Evolutionary conservation across 35 echinoderm and acorn worm genomes (phyloP).

Genomic region (Acanthaster planci): DNA sequence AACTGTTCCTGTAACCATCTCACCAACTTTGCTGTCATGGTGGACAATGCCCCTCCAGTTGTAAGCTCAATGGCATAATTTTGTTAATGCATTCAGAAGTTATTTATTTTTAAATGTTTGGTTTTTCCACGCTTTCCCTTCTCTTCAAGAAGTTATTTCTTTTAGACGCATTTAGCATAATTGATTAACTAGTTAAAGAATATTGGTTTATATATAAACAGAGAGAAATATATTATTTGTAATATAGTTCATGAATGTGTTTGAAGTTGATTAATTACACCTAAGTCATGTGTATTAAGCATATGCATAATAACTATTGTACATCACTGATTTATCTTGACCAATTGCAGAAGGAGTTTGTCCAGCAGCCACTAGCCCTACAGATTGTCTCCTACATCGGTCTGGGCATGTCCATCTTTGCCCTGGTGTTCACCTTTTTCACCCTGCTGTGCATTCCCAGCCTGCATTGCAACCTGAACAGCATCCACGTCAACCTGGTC

Average conservation of each 20-base stretch:
- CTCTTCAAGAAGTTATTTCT: no score
- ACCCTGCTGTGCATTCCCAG: slow-evolving; percentile 75
- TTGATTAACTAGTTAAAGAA: no score
- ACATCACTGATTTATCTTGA: background rate
- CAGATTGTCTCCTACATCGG: slow-evolving; percentile 70
- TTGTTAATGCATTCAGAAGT: no score
- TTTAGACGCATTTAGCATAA: no score
- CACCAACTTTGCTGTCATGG: slow-evolving; percentile 93
- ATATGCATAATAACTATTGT: no score
- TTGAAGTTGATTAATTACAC: no score
- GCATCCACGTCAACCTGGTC: slow-evolving; percentile 92
- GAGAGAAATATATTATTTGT: no score
- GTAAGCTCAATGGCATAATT: slow-evolving; percentile 10
- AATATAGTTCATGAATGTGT: no score
- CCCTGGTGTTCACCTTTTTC: slow-evolving; percentile 81
- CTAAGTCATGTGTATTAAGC: no score
- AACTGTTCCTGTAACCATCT: slow-evolving; percentile 93
- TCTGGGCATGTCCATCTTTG: slow-evolving; percentile 55
- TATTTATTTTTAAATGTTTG: no score
- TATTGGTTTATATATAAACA: no score
- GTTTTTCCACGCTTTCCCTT: no score
- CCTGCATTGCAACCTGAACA: slow-evolving; percentile 89
- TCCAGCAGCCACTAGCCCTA: slow-evolving; percentile 50
- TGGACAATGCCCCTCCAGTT: slow-evolving; percentile 51
- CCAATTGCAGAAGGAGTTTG: slow-evolving; percentile 3